These are phyloP conservation scores for Dyspetes luteomarginatus DNA, from an alignment of 2,888 invertebrate genomes.

Conservation along the genomic window DNA sequence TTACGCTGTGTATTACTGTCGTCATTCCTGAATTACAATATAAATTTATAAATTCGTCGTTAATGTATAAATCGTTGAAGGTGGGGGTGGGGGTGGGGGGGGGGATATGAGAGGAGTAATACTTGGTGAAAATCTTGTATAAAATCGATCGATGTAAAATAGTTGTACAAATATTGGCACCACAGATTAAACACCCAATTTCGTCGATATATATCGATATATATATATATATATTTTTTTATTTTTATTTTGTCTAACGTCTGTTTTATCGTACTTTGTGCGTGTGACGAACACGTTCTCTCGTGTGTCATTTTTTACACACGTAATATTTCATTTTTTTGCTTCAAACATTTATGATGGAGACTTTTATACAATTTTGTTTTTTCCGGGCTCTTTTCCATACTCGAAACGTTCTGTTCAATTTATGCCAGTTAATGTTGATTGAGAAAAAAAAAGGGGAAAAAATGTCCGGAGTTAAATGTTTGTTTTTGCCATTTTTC, in stretches of 20 bases:
- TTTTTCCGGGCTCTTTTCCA: neutral
- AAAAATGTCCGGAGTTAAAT: no score
- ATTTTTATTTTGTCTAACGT: neutral
- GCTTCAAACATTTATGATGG: neutral
- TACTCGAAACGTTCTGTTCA: neutral
- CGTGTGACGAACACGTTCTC: neutral
- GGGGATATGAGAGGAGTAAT: constrained; percentile 59
- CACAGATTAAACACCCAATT: constrained; percentile 51
- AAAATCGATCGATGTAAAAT: constrained; percentile 42
- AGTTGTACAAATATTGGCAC: constrained; percentile 49
- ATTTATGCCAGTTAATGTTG: neutral
- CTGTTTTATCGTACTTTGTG: neutral
- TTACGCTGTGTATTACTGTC: neutral
- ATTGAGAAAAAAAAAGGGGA: no score
- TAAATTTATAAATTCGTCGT: constrained; percentile 21
- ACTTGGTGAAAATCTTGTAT: constrained; percentile 65
- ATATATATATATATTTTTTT: neutral
- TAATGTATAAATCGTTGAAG: constrained; percentile 13
- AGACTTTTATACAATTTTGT: no score
- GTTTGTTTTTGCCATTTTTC: neutral
- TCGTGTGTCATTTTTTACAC: neutral
- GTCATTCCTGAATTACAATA: neutral
- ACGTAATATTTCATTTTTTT: neutral
- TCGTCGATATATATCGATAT: neutral
- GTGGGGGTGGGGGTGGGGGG: no score